These are phyloP conservation scores for Acipenser ruthenus DNA, from an alignment of 2,797 vertebrate genomes.

Conservation along the genomic window DNA sequence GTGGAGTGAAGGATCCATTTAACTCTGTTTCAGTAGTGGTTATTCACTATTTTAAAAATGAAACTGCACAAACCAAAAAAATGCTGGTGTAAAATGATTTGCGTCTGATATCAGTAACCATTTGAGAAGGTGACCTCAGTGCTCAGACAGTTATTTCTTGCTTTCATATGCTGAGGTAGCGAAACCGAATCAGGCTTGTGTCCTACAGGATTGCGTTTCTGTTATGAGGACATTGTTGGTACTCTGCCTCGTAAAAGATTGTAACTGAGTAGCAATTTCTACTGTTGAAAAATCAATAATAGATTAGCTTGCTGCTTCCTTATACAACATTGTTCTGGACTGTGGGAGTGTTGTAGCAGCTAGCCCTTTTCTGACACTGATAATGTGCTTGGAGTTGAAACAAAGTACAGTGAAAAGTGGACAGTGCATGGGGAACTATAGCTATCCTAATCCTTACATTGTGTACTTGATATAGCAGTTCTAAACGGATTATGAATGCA, in stretches of 20 bases:
- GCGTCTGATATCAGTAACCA: neutral
- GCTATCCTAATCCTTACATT: no score
- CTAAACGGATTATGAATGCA: no score
- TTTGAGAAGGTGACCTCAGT: conserved; percentile 1
- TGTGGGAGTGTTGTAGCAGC: no score
- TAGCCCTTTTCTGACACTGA: no score
- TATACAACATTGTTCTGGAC: no score
- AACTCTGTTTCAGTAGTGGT: neutral
- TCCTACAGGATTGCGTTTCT: neutral
- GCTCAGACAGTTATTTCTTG: neutral
- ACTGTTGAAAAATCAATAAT: neutral
- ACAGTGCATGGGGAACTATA: no score
- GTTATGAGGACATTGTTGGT: neutral
- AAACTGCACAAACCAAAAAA: neutral
- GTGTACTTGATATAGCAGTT: no score
- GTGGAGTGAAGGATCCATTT: neutral
- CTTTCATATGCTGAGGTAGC: neutral
- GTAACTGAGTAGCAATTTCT: neutral
- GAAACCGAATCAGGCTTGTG: neutral
- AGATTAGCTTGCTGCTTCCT: no score
- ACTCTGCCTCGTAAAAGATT: no score
- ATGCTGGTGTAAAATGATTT: neutral
- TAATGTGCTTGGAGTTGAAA: no score
- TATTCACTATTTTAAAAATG: neutral
- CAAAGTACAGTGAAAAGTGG: no score